These are phyloP conservation scores for Tiliqua scincoides DNA, from an alignment of 2,113 vertebrate species.

Conservation along the genomic window DNA sequence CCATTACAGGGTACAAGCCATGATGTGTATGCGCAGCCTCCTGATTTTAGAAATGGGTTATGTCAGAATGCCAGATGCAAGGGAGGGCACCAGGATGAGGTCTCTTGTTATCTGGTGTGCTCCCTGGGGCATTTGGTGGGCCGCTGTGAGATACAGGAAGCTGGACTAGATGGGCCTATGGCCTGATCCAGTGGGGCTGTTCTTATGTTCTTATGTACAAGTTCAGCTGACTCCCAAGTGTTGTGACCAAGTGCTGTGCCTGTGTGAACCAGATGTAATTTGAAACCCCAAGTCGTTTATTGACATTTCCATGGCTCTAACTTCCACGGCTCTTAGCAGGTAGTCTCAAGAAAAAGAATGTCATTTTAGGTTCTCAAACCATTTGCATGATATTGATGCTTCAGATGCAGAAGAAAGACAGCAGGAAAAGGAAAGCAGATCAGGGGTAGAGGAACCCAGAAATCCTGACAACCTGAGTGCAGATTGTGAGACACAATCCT, in stretches of 20 bases:
- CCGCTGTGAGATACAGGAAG: no score
- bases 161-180: no score
- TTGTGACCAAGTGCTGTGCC: not conserved
- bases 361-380: not conserved
- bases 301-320: not conserved
- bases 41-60: no score
- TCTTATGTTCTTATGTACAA: no score
- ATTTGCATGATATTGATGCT: not conserved
- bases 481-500: not conserved
- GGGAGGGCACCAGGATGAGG: no score
- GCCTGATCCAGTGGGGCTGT: no score
- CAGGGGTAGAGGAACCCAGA: not conserved
- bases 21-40: no score
- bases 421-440: not conserved
- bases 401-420: not conserved
- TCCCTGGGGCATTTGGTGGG: no score
- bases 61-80: no score
- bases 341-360: not conserved
- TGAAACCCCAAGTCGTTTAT: not conserved
- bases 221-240: not conserved
- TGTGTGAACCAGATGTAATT: not conserved
- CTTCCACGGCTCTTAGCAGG: accelerated
- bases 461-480: not conserved
- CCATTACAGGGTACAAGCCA: no score
- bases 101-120: no score